Evolutionary conservation across 2,797 vertebrate genomes (phyloP).

Genomic region (Novumbra hubbsi): DNA sequence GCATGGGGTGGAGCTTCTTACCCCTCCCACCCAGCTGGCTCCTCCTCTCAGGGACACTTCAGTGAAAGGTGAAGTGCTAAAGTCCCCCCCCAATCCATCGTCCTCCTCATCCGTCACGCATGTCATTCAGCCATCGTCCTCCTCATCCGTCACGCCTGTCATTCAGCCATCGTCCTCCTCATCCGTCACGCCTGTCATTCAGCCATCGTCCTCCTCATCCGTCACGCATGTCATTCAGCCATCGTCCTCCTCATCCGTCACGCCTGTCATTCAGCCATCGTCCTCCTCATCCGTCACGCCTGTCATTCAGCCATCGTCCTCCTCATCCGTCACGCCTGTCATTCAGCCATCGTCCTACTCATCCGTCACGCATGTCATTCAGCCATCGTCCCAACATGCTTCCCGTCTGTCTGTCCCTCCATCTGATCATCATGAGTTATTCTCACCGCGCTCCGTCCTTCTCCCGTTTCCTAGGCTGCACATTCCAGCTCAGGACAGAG

Average conservation of each 20-base stretch:
- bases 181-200: neutral
- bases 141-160: no score
- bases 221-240: no score
- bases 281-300: no score
- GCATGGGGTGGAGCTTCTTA: slow-evolving; percentile 89
- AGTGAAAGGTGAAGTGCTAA: slow-evolving; percentile 79
- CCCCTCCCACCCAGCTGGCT: slow-evolving; percentile 82
- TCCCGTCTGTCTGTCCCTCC: neutral
- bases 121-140: neutral
- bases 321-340: no score
- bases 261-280: neutral
- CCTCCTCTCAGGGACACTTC: slow-evolving; percentile 94
- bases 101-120: neutral
- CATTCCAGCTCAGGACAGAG: slow-evolving; percentile 81
- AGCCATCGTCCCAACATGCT: no score
- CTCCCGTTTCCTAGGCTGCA: slow-evolving; percentile 52
- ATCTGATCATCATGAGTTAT: neutral
- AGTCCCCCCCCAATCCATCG: neutral
- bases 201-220: neutral
- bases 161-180: no score
- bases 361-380: no score
- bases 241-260: no score
- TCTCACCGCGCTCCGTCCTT: neutral
- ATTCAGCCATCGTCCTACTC: neutral
- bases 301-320: no score